phyloP scores from a whole-genome alignment of 2,797 vertebrate species.

The Eulemur rubriventer region DNA sequence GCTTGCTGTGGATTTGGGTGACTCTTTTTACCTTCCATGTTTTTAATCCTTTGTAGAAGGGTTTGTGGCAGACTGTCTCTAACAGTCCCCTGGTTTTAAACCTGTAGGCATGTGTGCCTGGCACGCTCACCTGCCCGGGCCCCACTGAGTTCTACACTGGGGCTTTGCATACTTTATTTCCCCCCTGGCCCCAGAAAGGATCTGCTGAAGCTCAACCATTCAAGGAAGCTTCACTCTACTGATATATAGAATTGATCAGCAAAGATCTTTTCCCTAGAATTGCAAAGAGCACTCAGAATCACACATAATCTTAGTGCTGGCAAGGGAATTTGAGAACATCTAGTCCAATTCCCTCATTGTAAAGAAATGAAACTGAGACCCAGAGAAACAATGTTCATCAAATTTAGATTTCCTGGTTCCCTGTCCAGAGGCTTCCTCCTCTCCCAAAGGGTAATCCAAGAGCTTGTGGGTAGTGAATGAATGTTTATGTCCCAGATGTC shows the following conservation, averaged over 20 bases:
- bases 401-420: background rate
- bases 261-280: background rate
- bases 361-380: constrained; percentile 27
- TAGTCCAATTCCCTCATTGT: background rate
- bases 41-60: background rate
- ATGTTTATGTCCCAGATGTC: background rate
- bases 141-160: background rate
- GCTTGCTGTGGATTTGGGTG: background rate
- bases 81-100: background rate
- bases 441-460: background rate
- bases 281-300: background rate
- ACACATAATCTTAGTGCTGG: background rate
- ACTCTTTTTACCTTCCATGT: background rate
- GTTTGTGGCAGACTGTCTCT: background rate
- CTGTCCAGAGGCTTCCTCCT: background rate
- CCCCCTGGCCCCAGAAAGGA: background rate
- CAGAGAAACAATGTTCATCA: constrained; percentile 3
- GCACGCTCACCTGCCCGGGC: background rate
- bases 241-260: background rate
- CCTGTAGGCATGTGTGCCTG: background rate
- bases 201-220: background rate
- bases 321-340: background rate
- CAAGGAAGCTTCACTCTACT: background rate
- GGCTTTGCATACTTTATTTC: background rate
- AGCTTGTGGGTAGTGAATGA: background rate